phyloP scores from a whole-genome alignment of 2,113 vertebrate species.

The Eulemur rufifrons region DNA sequence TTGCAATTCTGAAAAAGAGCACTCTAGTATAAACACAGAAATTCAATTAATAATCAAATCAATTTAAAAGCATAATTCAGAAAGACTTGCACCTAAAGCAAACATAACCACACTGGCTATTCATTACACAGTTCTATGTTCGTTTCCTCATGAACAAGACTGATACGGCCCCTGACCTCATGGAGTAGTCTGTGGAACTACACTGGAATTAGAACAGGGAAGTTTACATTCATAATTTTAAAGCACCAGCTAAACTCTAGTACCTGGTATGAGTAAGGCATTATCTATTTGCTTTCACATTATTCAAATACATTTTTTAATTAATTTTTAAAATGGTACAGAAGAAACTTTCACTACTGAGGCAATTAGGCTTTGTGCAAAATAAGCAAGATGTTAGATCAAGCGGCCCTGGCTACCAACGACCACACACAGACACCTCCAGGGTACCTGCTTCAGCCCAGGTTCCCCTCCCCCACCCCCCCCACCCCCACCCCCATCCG shows the following conservation, averaged over 20 bases:
- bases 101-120: background rate
- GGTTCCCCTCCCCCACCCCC: too few relatives aligned
- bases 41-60: background rate
- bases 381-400: background rate
- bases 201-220: background rate
- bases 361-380: background rate
- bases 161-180: background rate
- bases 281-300: background rate
- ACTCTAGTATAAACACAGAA: background rate
- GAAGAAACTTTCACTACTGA: background rate
- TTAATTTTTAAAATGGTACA: background rate
- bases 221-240: background rate
- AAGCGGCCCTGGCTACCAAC: background rate
- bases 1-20: background rate
- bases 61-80: constrained; percentile 3
- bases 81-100: background rate
- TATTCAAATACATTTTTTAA: constrained; percentile 35
- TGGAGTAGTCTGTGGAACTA: background rate
- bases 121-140: background rate
- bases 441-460: background rate
- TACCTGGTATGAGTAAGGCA: background rate
- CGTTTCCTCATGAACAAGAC: background rate
- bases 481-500: too few relatives aligned
- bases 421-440: background rate
- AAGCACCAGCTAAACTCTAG: background rate